These are phyloP conservation scores for Indicator indicator DNA, from an alignment of 2,113 vertebrate species.

Conservation along the genomic window DNA sequence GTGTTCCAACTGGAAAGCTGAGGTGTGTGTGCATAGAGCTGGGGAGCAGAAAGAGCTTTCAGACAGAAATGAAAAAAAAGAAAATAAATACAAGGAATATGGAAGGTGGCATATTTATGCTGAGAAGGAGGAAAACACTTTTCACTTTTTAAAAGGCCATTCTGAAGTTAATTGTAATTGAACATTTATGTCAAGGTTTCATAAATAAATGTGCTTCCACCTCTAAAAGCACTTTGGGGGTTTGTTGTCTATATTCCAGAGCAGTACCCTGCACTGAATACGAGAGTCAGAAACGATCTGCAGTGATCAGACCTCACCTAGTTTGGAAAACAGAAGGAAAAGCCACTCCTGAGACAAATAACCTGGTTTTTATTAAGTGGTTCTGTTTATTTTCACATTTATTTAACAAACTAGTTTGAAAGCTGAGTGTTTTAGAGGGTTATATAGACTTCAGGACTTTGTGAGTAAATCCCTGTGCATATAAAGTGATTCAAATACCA, in stretches of 20 bases:
- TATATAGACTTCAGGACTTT: neutral
- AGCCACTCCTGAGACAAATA: neutral
- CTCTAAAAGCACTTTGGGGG: neutral
- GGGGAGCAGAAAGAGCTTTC: neutral
- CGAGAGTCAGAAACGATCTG: neutral
- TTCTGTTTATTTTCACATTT: neutral
- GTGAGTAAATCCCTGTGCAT: neutral
- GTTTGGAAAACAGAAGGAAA: neutral
- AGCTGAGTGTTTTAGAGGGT: neutral
- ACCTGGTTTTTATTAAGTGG: neutral
- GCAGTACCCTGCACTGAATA: neutral
- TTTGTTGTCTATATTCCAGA: neutral
- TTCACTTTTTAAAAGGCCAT: neutral
- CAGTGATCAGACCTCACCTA: neutral
- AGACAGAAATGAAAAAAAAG: neutral
- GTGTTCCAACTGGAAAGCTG: neutral
- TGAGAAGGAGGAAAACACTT: neutral
- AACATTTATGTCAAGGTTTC: neutral
- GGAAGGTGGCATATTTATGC: neutral
- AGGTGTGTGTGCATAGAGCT: fast-evolving
- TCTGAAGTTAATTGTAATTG: neutral
- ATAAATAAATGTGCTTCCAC: neutral
- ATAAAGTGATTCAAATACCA: neutral
- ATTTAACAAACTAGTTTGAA: neutral
- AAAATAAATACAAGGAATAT: neutral